Evolutionary conservation across 2,888 invertebrate species (phyloP).

Genomic region (Pterostichus madidus): DNA sequence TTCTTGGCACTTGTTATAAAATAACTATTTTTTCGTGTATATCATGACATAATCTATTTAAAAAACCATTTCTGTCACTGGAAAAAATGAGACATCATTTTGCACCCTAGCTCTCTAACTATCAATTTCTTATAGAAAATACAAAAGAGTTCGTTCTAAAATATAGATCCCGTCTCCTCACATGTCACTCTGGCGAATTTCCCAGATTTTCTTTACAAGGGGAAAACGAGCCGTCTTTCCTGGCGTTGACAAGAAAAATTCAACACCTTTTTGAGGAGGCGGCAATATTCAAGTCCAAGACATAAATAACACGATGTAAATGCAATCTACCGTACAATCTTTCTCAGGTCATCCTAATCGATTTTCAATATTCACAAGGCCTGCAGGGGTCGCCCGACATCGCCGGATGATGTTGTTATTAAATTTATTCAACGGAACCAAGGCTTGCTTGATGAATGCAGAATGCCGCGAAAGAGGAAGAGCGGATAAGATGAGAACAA

Average conservation of each 20-base stretch:
- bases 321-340: slow-evolving; percentile 45
- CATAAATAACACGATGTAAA: slow-evolving; percentile 51
- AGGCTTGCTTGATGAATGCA: neutral
- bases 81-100: no score
- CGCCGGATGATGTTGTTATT: slow-evolving; percentile 32
- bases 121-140: neutral
- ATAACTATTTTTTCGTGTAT: no score
- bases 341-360: slow-evolving; percentile 55
- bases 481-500: slow-evolving; percentile 13
- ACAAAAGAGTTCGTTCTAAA: neutral
- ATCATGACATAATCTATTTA: no score
- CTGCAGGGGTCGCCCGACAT: neutral
- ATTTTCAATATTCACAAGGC: slow-evolving; percentile 57
- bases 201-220: slow-evolving; percentile 17
- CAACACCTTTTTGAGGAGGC: slow-evolving; percentile 8
- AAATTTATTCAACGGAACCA: slow-evolving; percentile 36
- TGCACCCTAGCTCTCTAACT: no score
- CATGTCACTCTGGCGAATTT: neutral
- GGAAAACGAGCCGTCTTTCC: slow-evolving; percentile 8
- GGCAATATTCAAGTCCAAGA: neutral
- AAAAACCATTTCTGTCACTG: no score
- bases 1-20: no score
- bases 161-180: neutral
- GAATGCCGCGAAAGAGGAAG: slow-evolving; percentile 4
- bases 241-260: slow-evolving; percentile 28